Conservation (phyloP, 1,140 invertebrate species). For the Drosophila virilis region DNA sequence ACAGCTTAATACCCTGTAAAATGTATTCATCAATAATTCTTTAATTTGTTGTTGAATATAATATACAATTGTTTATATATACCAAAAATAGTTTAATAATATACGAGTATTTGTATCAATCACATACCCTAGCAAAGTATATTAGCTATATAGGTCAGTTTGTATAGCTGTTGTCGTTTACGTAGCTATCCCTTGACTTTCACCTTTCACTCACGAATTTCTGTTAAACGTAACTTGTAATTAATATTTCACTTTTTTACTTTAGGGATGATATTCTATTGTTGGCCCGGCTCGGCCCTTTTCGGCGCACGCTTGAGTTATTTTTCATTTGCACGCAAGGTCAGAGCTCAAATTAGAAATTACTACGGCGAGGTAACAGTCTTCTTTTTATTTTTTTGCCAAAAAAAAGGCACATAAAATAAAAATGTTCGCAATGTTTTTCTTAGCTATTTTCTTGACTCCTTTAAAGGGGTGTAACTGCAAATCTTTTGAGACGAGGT, state of each 20-base stretch:
- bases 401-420: conserved; percentile 47
- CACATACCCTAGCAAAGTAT: not conserved
- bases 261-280: conserved; percentile 50
- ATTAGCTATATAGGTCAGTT: conserved; percentile 25
- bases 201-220: conserved; percentile 41
- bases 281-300: not conserved
- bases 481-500: conserved; percentile 18
- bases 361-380: conserved; percentile 43
- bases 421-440: conserved; percentile 57
- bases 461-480: conserved; percentile 50
- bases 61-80: too few species aligned
- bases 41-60: too few species aligned
- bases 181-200: not conserved
- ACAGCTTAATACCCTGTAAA: too few species aligned
- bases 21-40: too few species aligned
- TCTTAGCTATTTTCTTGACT: conserved; percentile 38
- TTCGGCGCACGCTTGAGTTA: conserved; percentile 58
- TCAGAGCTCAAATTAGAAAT: conserved; percentile 60
- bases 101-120: not conserved
- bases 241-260: conserved; percentile 60
- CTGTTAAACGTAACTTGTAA: conserved; percentile 45
- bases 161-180: conserved; percentile 12
- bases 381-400: conserved; percentile 28
- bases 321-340: conserved; percentile 55
- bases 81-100: not conserved